Base-by-base conservation (phyloP, 2,113 vertebrate genomes). In the Lucifuga dentata region DNA sequence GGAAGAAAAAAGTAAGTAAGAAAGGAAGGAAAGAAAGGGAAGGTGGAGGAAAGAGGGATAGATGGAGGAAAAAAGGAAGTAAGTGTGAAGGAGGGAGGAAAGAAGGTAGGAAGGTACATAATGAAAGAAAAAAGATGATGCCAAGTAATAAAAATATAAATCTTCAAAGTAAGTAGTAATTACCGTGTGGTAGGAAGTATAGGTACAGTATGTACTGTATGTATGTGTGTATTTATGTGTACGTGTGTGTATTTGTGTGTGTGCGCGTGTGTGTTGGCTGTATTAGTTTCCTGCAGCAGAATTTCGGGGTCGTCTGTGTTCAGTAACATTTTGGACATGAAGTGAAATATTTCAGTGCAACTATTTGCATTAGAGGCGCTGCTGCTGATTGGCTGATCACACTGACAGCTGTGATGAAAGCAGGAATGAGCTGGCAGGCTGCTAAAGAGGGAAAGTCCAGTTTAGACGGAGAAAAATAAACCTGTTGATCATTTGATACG, bases 401-500 rank as follows among this genome's bases (percentile, higher is more conserved):
- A n/a, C n/a, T 1, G 46, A 15, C 60, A 1, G 59, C 11, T 2
- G 8, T 0, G 53, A 45, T 43, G 29, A 57, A 64, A 73, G 67
- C 53, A 15, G 3, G 35, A 2, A 8, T 0, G 5, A 33, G 67
- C 33, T 60, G 78, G 70, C 49, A 20, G n/a, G 29, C 32, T 29
- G 26, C 39, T 65, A 56, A 46, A 21, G 46, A 45, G 40, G 35
- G 56, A 64, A 68, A 48, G 40, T 16, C 1, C 8, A 49, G 60
- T 79, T 80, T 70, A 53, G 59, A 13, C 0, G 1, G 39, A 50
- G 79, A 36, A 69, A 85, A 65, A 68, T 58, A 78, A 64, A 78
- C 80, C 46, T 35, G 69, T 51, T 40, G 68, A 67, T 55, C 36
- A 78, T 50, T 39, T 81, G 81, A 86, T 87, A 66, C 63, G 8